Evolutionary conservation across 35 echinoderm and acorn worm genomes (phyloP).

Genomic region (Hemicentrotus pulcherrimus): DNA sequence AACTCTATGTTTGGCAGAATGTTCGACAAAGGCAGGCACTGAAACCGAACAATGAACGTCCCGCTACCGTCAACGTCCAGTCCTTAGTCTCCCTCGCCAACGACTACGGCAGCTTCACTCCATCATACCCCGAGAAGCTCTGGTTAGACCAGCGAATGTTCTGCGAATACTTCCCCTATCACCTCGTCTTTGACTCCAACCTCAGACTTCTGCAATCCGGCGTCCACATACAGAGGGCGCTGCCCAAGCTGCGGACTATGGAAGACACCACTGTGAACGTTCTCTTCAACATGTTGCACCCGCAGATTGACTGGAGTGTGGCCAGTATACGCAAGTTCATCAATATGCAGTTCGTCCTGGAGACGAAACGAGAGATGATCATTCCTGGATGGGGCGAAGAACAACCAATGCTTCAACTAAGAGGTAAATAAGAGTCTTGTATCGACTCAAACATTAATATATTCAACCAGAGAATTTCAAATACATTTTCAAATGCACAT

Average conservation of each 20-base stretch:
- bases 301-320: constrained; percentile 95
- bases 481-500: too few species aligned
- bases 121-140: constrained; percentile 84
- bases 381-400: constrained; percentile 71
- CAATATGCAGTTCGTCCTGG: constrained; percentile 96
- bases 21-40: not conserved
- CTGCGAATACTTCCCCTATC: constrained; percentile 97
- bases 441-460: too few species aligned
- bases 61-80: constrained; percentile 12
- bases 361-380: constrained; percentile 85
- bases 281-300: constrained; percentile 95
- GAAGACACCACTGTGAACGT: constrained; percentile 68
- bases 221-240: constrained; percentile 87
- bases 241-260: constrained; percentile 68
- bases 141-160: constrained; percentile 92
- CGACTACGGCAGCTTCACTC: constrained; percentile 72
- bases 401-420: constrained; percentile 86
- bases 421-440: constrained; percentile 65
- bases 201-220: constrained; percentile 82
- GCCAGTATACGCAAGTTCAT: constrained; percentile 93
- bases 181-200: constrained; percentile 86
- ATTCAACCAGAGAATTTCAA: too few species aligned
- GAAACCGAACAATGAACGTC: constrained; percentile 41
- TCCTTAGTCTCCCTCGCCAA: constrained; percentile 66
- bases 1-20: not conserved